Evolutionary conservation across 2,888 invertebrate genomes (phyloP).

Genomic region (Mythimna albipuncta): DNA sequence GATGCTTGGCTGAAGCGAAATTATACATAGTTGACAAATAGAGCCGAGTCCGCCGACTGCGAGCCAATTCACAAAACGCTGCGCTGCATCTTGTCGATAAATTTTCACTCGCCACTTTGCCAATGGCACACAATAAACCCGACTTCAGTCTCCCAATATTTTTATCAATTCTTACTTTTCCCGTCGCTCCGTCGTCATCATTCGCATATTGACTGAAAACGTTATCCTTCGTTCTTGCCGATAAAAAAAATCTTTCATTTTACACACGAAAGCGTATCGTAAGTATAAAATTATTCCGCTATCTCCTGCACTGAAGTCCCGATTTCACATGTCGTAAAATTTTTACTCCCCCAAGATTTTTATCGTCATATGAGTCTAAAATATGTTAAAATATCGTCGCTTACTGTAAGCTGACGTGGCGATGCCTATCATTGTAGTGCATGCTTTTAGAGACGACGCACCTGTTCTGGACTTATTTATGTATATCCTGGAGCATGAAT

Average conservation of each 20-base stretch:
- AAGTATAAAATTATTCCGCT: conserved; percentile 79
- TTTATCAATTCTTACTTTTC: conserved; percentile 61
- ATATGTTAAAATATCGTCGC: conserved; percentile 73
- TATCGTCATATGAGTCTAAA: conserved; percentile 74
- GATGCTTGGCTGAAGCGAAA: conserved; percentile 72
- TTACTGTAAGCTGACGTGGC: conserved; percentile 68
- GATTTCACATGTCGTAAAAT: conserved; percentile 81
- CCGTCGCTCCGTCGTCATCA: conserved; percentile 58
- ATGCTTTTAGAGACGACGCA: conserved; percentile 74
- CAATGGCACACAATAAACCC: conserved; percentile 77
- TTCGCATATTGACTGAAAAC: conserved; percentile 71
- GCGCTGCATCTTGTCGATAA: conserved; percentile 77
- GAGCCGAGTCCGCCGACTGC: conserved; percentile 68
- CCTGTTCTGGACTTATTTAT: conserved; percentile 82
- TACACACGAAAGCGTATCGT: conserved; percentile 74
- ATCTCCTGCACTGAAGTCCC: conserved; percentile 75
- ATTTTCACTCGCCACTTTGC: conserved; percentile 75
- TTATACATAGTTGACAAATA: conserved; percentile 82
- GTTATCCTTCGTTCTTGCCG: conserved; percentile 67
- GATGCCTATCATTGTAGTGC: conserved; percentile 78
- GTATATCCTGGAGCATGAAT: conserved; percentile 73
- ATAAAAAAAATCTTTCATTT: conserved; percentile 76
- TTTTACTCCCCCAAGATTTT: conserved; percentile 78
- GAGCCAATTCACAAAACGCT: conserved; percentile 79
- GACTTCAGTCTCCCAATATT: conserved; percentile 63